A percentile compares a stretch with the other conserved stretches of the same genome.
phyloP scores from a whole-genome alignment of 2,888 invertebrate species.

The Mesopsocus fuscifrons region DNA sequence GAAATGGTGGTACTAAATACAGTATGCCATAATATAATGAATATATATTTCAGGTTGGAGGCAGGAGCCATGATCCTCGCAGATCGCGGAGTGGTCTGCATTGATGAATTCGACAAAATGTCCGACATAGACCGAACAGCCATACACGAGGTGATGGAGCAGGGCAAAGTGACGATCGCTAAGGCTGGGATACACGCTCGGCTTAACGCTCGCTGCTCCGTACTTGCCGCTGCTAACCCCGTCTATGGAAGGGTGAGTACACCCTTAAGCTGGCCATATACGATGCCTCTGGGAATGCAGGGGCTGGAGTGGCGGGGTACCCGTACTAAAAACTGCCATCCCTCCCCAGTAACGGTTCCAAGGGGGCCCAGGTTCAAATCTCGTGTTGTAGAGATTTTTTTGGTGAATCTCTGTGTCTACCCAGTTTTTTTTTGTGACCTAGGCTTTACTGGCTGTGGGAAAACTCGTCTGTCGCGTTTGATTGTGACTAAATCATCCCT shows the following conservation, averaged over 20 bases:
- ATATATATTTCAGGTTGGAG: slow-evolving; percentile 57
- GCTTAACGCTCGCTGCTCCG: slow-evolving; percentile 91
- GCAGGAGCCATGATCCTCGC: slow-evolving; percentile 99
- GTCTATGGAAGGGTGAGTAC: slow-evolving; percentile 73
- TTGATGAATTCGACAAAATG: slow-evolving; percentile 99
- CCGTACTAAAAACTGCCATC: slow-evolving; percentile 1
- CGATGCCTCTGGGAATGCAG: slow-evolving; percentile 7
- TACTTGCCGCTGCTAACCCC: slow-evolving; percentile 98
- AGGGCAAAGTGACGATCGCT: slow-evolving; percentile 90
- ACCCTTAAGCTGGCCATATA: no score
- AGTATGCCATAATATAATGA: no score
- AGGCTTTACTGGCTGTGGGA: no score
- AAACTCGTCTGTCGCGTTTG: no score
- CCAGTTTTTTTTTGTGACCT: no score
- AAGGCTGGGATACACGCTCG: slow-evolving; percentile 99
- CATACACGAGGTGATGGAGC: slow-evolving; percentile 99
- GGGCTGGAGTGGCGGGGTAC: neutral
- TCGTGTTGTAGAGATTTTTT: no score
- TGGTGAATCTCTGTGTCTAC: no score
- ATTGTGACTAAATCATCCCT: no score
- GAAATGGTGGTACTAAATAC: no score
- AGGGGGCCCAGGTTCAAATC: no score
- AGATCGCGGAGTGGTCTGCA: slow-evolving; percentile 92
- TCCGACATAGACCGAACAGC: slow-evolving; percentile 97
- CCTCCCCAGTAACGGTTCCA: no score